These are phyloP conservation scores for Drosophila littoralis DNA, from an alignment of 1,140 invertebrate genomes.

Conservation along the genomic window DNA sequence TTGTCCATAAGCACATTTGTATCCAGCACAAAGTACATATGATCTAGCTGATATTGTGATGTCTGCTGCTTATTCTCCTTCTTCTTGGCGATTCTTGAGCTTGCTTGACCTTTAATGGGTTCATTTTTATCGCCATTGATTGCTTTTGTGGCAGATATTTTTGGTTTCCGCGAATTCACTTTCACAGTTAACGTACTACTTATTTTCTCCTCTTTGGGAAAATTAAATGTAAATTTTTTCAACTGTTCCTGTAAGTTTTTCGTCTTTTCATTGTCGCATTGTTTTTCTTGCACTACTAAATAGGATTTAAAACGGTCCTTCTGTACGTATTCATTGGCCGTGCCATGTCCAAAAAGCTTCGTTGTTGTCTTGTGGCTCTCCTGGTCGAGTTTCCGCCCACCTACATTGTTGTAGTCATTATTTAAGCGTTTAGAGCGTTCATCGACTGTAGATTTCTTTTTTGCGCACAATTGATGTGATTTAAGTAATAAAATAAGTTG, in stretches of 20 bases:
- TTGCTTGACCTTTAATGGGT: background rate
- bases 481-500: background rate
- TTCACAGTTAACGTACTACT: background rate
- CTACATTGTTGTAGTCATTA: background rate
- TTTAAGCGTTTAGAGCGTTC: background rate
- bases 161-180: background rate
- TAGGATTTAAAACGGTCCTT: background rate
- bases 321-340: background rate
- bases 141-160: background rate
- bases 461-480: background rate
- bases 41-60: slow-evolving; percentile 4
- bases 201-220: background rate
- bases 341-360: background rate
- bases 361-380: background rate
- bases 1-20: slow-evolving; percentile 56
- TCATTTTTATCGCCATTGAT: background rate
- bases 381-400: slow-evolving; percentile 9
- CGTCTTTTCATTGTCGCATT: background rate
- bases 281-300: background rate
- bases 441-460: background rate
- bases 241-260: background rate
- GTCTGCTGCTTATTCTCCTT: background rate
- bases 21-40: slow-evolving; percentile 57
- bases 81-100: background rate
- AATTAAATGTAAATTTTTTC: slow-evolving; percentile 3